phyloP scores from a whole-genome alignment of 2,113 vertebrate genomes.

The Origma solitaria region DNA sequence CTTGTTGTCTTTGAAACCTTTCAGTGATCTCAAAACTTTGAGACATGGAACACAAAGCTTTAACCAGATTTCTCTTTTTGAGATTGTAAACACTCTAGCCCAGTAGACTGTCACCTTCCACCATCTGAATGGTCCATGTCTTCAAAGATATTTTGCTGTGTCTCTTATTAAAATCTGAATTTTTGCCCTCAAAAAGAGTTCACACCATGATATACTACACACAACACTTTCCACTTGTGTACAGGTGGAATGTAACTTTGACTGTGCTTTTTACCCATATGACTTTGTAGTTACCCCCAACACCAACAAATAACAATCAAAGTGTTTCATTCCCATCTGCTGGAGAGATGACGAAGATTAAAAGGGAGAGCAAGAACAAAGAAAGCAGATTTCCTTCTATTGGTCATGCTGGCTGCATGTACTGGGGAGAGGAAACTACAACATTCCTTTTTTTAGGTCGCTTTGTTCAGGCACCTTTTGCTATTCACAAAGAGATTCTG shows the following conservation, averaged over 20 bases:
- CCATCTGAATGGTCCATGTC: background rate
- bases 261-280: background rate
- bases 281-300: background rate
- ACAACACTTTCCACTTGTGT: background rate
- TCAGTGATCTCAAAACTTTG: background rate
- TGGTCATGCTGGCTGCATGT: background rate
- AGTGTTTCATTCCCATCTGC: background rate
- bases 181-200: background rate
- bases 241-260: background rate
- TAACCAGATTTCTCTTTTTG: background rate
- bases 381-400: background rate
- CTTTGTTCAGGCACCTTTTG: background rate
- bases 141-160: background rate
- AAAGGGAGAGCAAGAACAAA: background rate
- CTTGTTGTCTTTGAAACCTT: background rate
- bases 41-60: background rate
- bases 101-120: background rate
- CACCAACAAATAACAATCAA: background rate
- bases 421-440: background rate
- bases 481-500: background rate
- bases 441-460: background rate
- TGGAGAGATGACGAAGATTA: background rate
- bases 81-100: background rate
- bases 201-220: background rate
- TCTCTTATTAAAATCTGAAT: background rate